A percentile compares a stretch with the other conserved stretches of the same genome.
Evolutionary conservation across 2,888 invertebrate genomes (phyloP).

Genomic region (Macropis europaea): DNA sequence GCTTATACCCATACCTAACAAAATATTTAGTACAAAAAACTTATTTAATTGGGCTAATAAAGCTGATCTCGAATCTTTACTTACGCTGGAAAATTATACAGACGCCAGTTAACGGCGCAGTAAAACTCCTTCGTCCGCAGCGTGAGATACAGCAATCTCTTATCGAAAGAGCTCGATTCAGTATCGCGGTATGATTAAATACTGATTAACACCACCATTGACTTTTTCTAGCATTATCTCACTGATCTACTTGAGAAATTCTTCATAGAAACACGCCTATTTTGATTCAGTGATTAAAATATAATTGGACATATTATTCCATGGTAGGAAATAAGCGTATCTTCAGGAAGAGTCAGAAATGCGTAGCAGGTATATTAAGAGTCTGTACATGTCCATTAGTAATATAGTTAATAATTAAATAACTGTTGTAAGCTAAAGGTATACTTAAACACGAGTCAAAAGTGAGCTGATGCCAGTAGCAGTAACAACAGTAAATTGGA

Average conservation of each 20-base stretch:
- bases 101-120: not conserved
- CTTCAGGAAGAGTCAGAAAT: too few species aligned
- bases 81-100: not conserved
- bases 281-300: not conserved
- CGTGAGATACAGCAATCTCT: not conserved
- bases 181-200: not conserved
- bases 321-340: too few species aligned
- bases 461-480: too few species aligned
- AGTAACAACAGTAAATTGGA: too few species aligned
- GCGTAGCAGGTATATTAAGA: too few species aligned
- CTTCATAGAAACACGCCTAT: not conserved
- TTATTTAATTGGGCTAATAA: not conserved
- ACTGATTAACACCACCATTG: not conserved
- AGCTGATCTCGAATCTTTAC: not conserved
- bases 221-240: not conserved
- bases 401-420: too few species aligned
- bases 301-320: not conserved
- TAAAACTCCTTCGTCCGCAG: not conserved
- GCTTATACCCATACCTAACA: too few species aligned
- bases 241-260: not conserved
- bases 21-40: not conserved
- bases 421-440: too few species aligned
- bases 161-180: not conserved
- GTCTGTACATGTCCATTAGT: too few species aligned
- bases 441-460: too few species aligned